phyloP scores from a whole-genome alignment of 2,888 invertebrate species.

The Ochlodes sylvanus region DNA sequence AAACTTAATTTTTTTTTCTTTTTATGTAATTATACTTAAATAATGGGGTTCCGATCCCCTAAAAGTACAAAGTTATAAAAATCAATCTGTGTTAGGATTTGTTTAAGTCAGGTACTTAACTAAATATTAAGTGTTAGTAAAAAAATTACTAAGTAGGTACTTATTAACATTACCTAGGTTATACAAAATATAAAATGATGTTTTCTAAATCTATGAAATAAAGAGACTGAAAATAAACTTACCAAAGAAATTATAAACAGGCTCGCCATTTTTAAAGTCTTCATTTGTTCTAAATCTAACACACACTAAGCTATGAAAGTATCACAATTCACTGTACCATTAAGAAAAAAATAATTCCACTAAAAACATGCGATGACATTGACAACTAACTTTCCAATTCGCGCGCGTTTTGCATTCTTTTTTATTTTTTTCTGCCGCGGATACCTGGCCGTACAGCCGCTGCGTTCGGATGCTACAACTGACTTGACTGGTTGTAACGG shows the following conservation, averaged over 20 bases:
- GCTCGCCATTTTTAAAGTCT: constrained; percentile 22
- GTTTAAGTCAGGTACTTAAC: too few species aligned
- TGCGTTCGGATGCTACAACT: constrained; percentile 7
- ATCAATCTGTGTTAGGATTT: too few species aligned
- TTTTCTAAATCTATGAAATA: too few species aligned
- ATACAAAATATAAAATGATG: too few species aligned
- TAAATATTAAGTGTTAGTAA: too few species aligned
- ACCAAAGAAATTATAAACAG: constrained; percentile 20
- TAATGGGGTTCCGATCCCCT: too few species aligned
- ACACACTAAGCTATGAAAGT: constrained; percentile 36
- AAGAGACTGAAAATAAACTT: background rate
- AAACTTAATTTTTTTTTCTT: too few species aligned
- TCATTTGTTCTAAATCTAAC: constrained; percentile 19
- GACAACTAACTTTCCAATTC: constrained; percentile 40
- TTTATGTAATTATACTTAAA: too few species aligned
- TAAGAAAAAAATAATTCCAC: constrained; percentile 21
- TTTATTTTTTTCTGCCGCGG: constrained; percentile 15
- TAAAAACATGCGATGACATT: constrained; percentile 28
- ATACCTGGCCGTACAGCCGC: constrained; percentile 20
- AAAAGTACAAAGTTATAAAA: too few species aligned
- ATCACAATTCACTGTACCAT: constrained; percentile 36
- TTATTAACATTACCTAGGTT: too few species aligned
- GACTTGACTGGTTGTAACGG: constrained; percentile 49
- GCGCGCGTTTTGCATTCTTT: constrained; percentile 35
- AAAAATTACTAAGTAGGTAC: too few species aligned